Evolutionary conservation across 1,140 invertebrate genomes (phyloP).

Genomic region (Lepidurus apus): DNA sequence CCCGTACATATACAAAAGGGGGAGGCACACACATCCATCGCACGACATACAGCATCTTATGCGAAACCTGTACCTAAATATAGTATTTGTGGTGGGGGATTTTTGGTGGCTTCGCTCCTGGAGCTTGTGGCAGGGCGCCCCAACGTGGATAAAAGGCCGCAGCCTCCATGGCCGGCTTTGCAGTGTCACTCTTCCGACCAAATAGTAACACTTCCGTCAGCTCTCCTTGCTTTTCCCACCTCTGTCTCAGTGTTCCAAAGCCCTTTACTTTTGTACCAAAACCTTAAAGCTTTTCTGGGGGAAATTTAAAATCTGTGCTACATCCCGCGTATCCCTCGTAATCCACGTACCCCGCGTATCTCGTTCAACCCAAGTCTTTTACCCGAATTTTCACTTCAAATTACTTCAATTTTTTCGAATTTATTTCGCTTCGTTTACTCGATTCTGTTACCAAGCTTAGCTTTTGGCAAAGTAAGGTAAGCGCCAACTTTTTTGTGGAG

Average conservation of each 20-base stretch:
- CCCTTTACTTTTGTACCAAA: neutral
- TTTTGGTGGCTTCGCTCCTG: constrained; percentile 6
- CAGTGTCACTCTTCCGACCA: constrained; percentile 15
- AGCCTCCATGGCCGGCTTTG: constrained; percentile 16
- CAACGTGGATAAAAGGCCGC: constrained; percentile 17
- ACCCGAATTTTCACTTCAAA: neutral
- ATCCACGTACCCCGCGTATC: neutral
- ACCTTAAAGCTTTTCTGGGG: neutral
- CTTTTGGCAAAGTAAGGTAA: too few relatives aligned
- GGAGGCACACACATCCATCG: neutral
- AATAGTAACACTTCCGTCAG: constrained; percentile 21
- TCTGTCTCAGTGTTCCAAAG: too few relatives aligned
- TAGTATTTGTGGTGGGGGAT: constrained; percentile 10
- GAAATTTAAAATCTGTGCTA: neutral
- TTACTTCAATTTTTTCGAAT: neutral
- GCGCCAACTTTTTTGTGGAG: too few relatives aligned
- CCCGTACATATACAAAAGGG: neutral
- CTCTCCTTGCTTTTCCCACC: neutral
- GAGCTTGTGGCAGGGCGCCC: constrained; percentile 1
- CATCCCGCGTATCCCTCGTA: neutral
- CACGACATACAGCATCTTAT: neutral
- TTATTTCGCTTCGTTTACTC: neutral
- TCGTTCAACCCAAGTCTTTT: neutral
- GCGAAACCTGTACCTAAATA: constrained; percentile 18
- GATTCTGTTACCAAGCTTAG: too few relatives aligned